A percentile compares a stretch with the other conserved stretches of the same genome.
phyloP scores from a whole-genome alignment of 2,888 invertebrate species.

The Pachydiplax longipennis region DNA sequence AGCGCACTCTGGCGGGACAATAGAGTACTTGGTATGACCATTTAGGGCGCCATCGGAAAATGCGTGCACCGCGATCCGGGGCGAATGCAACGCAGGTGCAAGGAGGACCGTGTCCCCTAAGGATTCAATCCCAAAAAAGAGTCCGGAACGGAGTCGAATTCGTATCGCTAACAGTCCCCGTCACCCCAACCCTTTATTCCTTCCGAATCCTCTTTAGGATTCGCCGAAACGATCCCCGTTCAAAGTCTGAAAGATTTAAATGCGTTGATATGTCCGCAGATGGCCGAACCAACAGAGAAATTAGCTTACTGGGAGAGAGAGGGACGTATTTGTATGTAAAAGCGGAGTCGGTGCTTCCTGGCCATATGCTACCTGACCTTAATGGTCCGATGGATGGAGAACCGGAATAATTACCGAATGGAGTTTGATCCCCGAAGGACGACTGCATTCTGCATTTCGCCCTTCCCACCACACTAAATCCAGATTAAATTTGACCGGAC shows the following conservation, averaged over 20 bases:
- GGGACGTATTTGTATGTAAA: neutral
- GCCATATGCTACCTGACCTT: constrained; percentile 32
- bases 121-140: neutral
- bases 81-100: neutral
- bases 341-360: neutral
- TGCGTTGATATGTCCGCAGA: neutral
- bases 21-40: constrained; percentile 4
- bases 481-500: constrained; percentile 15
- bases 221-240: neutral
- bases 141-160: neutral
- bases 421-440: constrained; percentile 22
- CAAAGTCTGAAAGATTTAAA: neutral
- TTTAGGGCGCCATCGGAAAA: constrained; percentile 28
- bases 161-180: neutral
- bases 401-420: constrained; percentile 10
- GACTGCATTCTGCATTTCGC: constrained; percentile 33
- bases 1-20: constrained; percentile 21
- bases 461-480: neutral
- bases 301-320: neutral
- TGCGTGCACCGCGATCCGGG: neutral
- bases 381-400: neutral
- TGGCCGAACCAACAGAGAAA: neutral
- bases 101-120: neutral
- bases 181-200: neutral
- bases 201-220: neutral